phyloP scores from a whole-genome alignment of 2,797 vertebrate genomes.

The Urophycis tenuis region DNA sequence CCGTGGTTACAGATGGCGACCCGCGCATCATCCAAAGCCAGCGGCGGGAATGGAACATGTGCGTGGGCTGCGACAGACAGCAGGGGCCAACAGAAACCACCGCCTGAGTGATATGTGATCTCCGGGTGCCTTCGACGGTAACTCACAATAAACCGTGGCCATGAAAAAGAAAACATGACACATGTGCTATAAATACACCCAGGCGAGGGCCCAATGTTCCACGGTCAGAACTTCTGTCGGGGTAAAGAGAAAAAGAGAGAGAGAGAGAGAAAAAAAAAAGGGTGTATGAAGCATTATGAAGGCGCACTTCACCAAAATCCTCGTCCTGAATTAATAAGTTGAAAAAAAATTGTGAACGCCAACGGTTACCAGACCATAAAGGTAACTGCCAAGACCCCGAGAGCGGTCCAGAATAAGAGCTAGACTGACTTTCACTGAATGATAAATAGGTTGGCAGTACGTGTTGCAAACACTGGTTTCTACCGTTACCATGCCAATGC shows the following conservation, averaged over 20 bases:
- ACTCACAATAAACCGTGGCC: slow-evolving; percentile 57
- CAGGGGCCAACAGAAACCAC: slow-evolving; percentile 46
- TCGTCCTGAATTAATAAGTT: slow-evolving; percentile 16
- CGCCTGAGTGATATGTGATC: slow-evolving; percentile 58
- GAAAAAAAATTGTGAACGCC: neutral
- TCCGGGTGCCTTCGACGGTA: slow-evolving; percentile 44
- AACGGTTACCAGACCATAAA: neutral
- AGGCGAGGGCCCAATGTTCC: slow-evolving; percentile 49
- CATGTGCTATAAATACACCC: slow-evolving; percentile 58
- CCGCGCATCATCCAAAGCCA: slow-evolving; percentile 24
- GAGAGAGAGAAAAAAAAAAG: no score
- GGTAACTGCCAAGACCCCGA: neutral
- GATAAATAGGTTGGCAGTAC: slow-evolving; percentile 12
- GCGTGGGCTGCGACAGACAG: slow-evolving; percentile 34
- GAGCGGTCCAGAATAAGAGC: neutral
- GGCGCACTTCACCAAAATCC: slow-evolving; percentile 20
- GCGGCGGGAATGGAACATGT: slow-evolving; percentile 47
- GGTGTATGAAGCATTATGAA: slow-evolving; percentile 31
- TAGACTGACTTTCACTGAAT: neutral
- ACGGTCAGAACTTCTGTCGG: slow-evolving; percentile 48
- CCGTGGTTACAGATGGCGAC: slow-evolving; percentile 28
- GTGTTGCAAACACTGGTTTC: slow-evolving; percentile 16
- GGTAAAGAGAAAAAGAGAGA: no score
- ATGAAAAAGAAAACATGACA: slow-evolving; percentile 63
- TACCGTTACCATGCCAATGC: slow-evolving; percentile 1